phyloP scores from a whole-genome alignment of 2,113 vertebrate genomes.

The Protobothrops flavoviridis region DNA sequence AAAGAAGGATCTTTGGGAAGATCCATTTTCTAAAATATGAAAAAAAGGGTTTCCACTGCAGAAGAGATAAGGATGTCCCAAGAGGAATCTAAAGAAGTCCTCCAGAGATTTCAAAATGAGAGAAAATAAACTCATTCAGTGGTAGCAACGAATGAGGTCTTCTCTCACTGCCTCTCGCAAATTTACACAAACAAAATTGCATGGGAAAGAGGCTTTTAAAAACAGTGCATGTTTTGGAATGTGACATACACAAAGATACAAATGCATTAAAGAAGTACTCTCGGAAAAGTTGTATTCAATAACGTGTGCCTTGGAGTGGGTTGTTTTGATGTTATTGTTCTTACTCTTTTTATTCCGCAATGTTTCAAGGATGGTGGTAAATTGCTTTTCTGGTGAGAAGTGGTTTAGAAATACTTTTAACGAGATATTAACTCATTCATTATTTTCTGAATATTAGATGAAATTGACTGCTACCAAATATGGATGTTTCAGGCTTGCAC shows the following conservation, averaged over 20 bases:
- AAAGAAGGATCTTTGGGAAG: neutral
- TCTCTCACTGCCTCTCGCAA: neutral
- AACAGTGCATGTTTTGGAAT: neutral
- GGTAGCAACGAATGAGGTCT: neutral
- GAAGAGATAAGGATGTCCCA: neutral
- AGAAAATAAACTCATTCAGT: neutral
- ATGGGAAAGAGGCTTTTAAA: neutral
- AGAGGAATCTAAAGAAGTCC: neutral
- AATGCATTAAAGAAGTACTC: neutral
- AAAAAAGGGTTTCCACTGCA: neutral
- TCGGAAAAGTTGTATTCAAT: neutral
- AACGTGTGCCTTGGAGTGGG: neutral
- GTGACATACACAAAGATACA: neutral
- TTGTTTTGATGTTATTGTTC: neutral
- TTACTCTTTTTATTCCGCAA: neutral
- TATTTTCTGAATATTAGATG: neutral
- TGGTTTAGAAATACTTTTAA: neutral
- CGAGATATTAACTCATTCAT: neutral
- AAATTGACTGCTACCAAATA: neutral
- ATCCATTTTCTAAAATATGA: neutral
- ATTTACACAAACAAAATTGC: neutral
- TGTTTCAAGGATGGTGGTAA: neutral
- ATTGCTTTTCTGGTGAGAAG: neutral
- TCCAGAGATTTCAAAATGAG: neutral
- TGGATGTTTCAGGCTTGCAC: neutral